Evolutionary conservation across 2,797 vertebrate species (phyloP).

Genomic region (Trachurus trachurus): DNA sequence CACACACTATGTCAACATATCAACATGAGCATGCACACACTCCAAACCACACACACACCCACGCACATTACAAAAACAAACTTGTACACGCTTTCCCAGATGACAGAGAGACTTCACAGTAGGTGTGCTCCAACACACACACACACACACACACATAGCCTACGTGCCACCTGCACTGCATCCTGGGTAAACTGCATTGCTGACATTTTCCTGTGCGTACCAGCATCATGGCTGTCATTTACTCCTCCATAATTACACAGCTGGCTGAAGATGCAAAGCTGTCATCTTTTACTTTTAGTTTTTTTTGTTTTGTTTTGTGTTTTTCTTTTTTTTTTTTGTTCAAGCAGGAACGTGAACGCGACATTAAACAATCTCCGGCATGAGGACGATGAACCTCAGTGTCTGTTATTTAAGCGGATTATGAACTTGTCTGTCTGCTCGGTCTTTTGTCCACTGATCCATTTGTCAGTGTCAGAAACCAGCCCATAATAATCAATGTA

Average conservation of each 20-base stretch:
- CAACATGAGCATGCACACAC: not conserved
- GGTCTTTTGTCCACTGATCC: not conserved
- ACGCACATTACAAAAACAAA: not conserved
- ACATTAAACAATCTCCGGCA: slow-evolving; percentile 45
- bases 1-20: not conserved
- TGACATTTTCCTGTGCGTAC: slow-evolving; percentile 62
- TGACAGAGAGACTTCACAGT: not conserved
- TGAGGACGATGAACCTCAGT: not conserved
- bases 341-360: slow-evolving; percentile 20
- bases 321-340: no score
- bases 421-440: not conserved
- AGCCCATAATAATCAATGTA: not conserved
- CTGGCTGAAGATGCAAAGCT: slow-evolving; percentile 49
- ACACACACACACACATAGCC: not conserved
- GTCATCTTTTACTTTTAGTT: slow-evolving; percentile 41
- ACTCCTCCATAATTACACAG: slow-evolving; percentile 71
- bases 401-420: not conserved
- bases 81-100: not conserved
- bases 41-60: not conserved
- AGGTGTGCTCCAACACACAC: not conserved
- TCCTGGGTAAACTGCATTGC: slow-evolving; percentile 62
- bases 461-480: slow-evolving; percentile 18
- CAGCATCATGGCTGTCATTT: slow-evolving; percentile 61
- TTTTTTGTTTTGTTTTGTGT: no score
- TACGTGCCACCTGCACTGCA: not conserved